Evolutionary conservation across 2,888 invertebrate genomes (phyloP), one percentile per base, ranked within the genome.

Genomic region (Meliscaeva auricollis): DNA sequence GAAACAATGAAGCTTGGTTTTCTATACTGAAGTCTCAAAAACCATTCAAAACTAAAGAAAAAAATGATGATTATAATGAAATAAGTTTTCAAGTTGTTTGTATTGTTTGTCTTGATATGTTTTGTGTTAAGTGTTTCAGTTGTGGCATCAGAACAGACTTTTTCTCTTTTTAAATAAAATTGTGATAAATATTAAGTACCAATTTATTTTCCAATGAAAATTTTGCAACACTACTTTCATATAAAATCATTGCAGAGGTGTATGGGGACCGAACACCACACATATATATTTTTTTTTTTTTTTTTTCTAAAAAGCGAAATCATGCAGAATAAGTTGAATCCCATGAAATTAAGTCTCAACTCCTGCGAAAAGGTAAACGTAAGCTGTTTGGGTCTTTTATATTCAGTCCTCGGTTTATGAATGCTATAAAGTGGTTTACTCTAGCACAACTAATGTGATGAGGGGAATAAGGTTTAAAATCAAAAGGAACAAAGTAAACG

Each of bases 321-420:
- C 58, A 58, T 58, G 58, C 58, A 58, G 58, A 58, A 58, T 58
- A 58, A 58, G 58, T 58, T 58, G 58, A 58, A 20, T 58, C 38
- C 58, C 58, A 58, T 58, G 58, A 58, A 58, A 58, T 58, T 58
- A 38, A 35, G 58, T 38, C 32, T 58, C 20, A 58, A 20, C 58
- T 58, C 58, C 58, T 58, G 58, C 58, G 58, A 58, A 35, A 26
- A 58, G 58, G 35, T 38, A 35, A 58, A 20, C 20, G 20, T 58
- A 58, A 58, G 58, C 38, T 58, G 35, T 20, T 58, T 58, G 58
- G 58, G 35, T 38, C 58, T 58, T 58, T 58, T 58, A 58, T 58
- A 58, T 58, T 58, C 58, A 58, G 35, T 38, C 35, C 38, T 38
- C 20, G 58, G 58, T 58, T 38, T 58, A 58, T 58, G 58, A 58